phyloP scores from a whole-genome alignment of 2,888 invertebrate species.

The Thereva unica region DNA sequence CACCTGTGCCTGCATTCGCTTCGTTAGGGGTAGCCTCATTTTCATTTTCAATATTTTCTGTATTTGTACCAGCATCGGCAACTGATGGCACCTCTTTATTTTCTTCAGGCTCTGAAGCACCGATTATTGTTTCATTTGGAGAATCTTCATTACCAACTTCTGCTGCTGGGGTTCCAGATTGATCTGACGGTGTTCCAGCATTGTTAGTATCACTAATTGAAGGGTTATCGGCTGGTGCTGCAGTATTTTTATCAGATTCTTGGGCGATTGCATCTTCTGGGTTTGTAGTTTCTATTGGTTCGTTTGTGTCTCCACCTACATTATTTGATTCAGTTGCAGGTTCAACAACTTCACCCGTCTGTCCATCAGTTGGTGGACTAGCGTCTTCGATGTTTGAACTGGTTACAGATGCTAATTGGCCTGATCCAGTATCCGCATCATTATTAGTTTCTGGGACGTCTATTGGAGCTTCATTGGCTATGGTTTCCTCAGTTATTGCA shows the following conservation, averaged over 20 bases:
- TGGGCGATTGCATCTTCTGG: not conserved
- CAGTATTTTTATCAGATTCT: slow-evolving; percentile 1
- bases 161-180: not conserved
- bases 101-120: not conserved
- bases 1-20: not conserved
- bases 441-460: too few relatives aligned
- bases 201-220: not conserved
- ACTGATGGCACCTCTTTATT: not conserved
- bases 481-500: too few relatives aligned
- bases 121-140: not conserved
- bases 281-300: not conserved
- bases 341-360: not conserved
- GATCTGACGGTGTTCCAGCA: not conserved
- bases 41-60: not conserved
- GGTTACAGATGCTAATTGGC: too few relatives aligned
- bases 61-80: too few relatives aligned
- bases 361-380: too few relatives aligned
- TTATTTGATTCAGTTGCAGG: not conserved
- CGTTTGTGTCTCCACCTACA: not conserved
- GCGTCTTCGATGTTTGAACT: too few relatives aligned
- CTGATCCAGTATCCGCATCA: too few relatives aligned
- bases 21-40: not conserved
- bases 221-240: not conserved
- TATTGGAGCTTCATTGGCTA: too few relatives aligned
- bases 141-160: not conserved